Evolutionary conservation across 2,113 vertebrate genomes (phyloP).

Genomic region (Xyliphius kryptos): DNA sequence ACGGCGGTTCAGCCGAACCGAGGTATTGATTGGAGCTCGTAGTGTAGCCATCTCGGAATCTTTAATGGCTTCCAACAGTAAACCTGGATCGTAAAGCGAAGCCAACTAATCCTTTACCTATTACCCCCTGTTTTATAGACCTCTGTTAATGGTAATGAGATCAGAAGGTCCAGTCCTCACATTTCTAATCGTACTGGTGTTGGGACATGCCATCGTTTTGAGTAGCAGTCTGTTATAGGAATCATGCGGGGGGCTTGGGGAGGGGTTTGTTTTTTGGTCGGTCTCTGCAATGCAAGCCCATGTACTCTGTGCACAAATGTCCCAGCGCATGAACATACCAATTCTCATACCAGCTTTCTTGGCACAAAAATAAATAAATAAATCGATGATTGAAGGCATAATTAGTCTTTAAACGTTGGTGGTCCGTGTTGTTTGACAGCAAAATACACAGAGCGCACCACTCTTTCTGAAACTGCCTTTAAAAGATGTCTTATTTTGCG

Average conservation of each 20-base stretch:
- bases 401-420: slow-evolving; percentile 16
- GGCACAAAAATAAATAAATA: too few relatives aligned
- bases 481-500: slow-evolving; percentile 26
- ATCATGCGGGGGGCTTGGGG: slow-evolving; percentile 15
- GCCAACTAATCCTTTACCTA: slow-evolving; percentile 33
- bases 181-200: slow-evolving; percentile 59
- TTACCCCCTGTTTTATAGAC: slow-evolving; percentile 45
- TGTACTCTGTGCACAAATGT: too few relatives aligned
- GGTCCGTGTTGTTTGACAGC: slow-evolving; percentile 16
- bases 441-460: slow-evolving; percentile 8
- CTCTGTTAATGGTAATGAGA: slow-evolving; percentile 58
- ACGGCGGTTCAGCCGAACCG: slow-evolving; percentile 52
- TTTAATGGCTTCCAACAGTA: slow-evolving; percentile 50
- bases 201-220: slow-evolving; percentile 48
- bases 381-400: slow-evolving; percentile 26
- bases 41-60: slow-evolving; percentile 44
- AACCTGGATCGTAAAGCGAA: slow-evolving; percentile 37
- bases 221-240: slow-evolving; percentile 57
- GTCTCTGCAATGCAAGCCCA: slow-evolving; percentile 47
- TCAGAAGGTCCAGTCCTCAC: slow-evolving; percentile 53
- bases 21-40: slow-evolving; percentile 55
- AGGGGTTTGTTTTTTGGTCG: slow-evolving; percentile 32
- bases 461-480: slow-evolving; percentile 10
- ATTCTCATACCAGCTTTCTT: too few relatives aligned
- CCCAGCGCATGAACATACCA: too few relatives aligned